Conservation (phyloP, 2,888 invertebrate genomes). For the Hypomecis atomaria region DNA sequence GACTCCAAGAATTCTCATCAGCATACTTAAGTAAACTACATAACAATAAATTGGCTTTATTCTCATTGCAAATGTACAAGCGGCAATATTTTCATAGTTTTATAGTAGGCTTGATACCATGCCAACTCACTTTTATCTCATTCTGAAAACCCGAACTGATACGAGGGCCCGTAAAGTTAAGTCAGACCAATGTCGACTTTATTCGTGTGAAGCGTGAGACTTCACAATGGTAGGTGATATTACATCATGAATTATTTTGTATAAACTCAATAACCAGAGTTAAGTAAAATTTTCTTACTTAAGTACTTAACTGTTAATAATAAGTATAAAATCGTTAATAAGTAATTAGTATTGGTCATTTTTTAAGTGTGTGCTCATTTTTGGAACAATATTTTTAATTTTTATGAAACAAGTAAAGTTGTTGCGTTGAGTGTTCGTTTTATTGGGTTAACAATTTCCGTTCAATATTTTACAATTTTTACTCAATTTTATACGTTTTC, state of each 20-base stretch:
- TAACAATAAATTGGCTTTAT: slow-evolving; percentile 54
- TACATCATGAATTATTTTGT: background rate
- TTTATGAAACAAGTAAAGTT: background rate
- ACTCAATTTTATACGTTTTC: too few relatives aligned
- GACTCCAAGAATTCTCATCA: slow-evolving; percentile 40
- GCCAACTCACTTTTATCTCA: slow-evolving; percentile 59
- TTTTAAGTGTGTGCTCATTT: background rate
- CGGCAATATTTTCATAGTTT: slow-evolving; percentile 60
- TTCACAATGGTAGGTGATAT: slow-evolving; percentile 16
- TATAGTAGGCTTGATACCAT: slow-evolving; percentile 55
- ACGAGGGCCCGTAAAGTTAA: slow-evolving; percentile 53
- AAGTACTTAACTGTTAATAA: slow-evolving; percentile 7
- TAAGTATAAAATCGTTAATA: slow-evolving; percentile 1
- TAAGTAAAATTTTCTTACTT: slow-evolving; percentile 19
- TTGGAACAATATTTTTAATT: background rate
- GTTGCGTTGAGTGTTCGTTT: too few relatives aligned
- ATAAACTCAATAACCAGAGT: slow-evolving; percentile 26
- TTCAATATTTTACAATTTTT: too few relatives aligned
- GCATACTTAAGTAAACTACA: slow-evolving; percentile 42
- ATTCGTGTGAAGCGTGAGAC: slow-evolving; percentile 26
- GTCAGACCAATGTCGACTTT: slow-evolving; percentile 38
- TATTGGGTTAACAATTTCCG: too few relatives aligned
- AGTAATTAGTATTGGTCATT: slow-evolving; percentile 2
- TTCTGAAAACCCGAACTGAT: slow-evolving; percentile 50
- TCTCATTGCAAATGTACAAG: slow-evolving; percentile 52